These are phyloP conservation scores for Peromyscus attwateri DNA, from an alignment of 2,797 vertebrate species.

Conservation along the genomic window DNA sequence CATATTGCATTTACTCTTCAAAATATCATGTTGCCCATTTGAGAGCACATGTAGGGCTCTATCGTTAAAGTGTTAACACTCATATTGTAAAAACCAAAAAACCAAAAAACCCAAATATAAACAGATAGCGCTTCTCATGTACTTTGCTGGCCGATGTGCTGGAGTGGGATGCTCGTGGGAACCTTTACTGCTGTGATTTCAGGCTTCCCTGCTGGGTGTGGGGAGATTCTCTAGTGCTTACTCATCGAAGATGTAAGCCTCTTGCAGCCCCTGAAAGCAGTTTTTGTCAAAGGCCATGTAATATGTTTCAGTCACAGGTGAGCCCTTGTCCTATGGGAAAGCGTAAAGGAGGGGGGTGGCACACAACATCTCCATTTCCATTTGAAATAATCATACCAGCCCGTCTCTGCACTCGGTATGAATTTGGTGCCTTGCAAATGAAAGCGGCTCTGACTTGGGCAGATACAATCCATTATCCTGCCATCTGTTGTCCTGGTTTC, in stretches of 20 bases:
- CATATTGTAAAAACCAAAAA: neutral
- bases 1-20: slow-evolving; percentile 10
- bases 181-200: neutral
- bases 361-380: slow-evolving; percentile 10
- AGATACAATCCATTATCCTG: slow-evolving; percentile 58
- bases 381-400: slow-evolving; percentile 47
- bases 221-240: neutral
- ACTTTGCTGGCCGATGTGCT: neutral
- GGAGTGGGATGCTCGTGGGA: neutral
- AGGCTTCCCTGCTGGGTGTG: neutral
- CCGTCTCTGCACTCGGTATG: neutral
- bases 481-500: slow-evolving; percentile 74
- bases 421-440: slow-evolving; percentile 68
- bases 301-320: neutral
- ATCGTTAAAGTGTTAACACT: neutral
- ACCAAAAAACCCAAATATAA: neutral
- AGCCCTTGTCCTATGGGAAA: neutral
- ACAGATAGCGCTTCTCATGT: neutral
- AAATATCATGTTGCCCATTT: slow-evolving; percentile 28
- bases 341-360: slow-evolving; percentile 6
- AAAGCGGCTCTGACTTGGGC: slow-evolving; percentile 60
- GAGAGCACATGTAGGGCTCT: neutral
- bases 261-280: neutral
- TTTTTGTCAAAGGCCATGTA: neutral
- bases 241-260: neutral